Conservation (phyloP, 1,140 invertebrate species). For the Drosophila pectinifera region DNA sequence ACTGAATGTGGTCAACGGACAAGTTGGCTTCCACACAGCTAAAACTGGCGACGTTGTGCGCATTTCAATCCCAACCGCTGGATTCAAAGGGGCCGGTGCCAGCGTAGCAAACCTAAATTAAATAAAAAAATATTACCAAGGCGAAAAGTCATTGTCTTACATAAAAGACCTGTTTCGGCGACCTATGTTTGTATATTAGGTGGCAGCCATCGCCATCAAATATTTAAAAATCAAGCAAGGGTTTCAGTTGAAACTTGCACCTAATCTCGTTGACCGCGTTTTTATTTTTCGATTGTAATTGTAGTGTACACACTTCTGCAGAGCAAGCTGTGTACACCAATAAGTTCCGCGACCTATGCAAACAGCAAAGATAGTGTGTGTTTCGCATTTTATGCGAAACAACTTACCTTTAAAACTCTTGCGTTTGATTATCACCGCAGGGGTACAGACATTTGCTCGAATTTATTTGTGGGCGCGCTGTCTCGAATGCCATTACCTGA, state of each 20-base stretch:
- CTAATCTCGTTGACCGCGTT: too few species aligned
- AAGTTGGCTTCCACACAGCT: constrained; percentile 22
- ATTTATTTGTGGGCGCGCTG: not conserved
- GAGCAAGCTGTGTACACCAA: constrained; percentile 43
- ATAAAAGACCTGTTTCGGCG: constrained; percentile 70
- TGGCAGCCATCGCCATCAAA: constrained; percentile 24
- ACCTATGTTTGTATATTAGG: constrained; percentile 14
- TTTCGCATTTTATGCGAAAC: not conserved
- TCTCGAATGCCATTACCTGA: not conserved
- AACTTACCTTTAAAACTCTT: not conserved
- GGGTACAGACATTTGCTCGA: not conserved
- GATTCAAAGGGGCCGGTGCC: constrained; percentile 35
- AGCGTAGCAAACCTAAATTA: constrained; percentile 65
- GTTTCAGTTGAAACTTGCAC: constrained; percentile 15
- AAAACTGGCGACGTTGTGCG: constrained; percentile 23
- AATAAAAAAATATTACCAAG: constrained; percentile 54
- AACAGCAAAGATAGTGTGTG: constrained; percentile 30
- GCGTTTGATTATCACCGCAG: not conserved
- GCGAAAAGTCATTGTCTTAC: constrained; percentile 49
- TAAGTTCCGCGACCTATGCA: constrained; percentile 7
- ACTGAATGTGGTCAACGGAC: constrained; percentile 1
- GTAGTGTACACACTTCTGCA: constrained; percentile 20
- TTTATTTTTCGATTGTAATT: too few species aligned
- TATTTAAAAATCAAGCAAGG: constrained; percentile 13
- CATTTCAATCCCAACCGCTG: constrained; percentile 33